phyloP scores from a whole-genome alignment of 2,888 invertebrate genomes.

The Thereva unica region DNA sequence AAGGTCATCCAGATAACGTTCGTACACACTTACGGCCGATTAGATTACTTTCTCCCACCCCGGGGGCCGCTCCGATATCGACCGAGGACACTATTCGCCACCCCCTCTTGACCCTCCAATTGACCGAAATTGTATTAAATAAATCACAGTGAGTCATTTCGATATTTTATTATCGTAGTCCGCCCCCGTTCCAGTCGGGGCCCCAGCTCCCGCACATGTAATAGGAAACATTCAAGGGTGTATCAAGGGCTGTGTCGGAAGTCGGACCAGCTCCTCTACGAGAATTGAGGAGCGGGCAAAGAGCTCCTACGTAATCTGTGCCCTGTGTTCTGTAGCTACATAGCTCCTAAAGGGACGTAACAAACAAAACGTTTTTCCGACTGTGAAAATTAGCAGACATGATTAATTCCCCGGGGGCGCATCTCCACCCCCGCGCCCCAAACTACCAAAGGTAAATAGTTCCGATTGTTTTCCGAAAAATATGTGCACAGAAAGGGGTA shows the following conservation, averaged over 20 bases:
- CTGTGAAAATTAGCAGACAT: constrained; percentile 14
- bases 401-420: constrained; percentile 14
- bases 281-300: too few relatives aligned
- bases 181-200: neutral
- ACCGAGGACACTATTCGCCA: constrained; percentile 6
- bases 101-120: constrained; percentile 25
- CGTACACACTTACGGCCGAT: constrained; percentile 20
- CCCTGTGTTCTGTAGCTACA: too few relatives aligned
- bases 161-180: constrained; percentile 16
- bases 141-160: constrained; percentile 25
- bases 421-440: neutral
- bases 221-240: too few relatives aligned
- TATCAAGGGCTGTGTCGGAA: too few relatives aligned
- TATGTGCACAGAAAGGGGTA: neutral
- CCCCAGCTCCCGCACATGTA: too few relatives aligned
- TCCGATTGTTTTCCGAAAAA: constrained; percentile 22
- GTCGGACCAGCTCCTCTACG: too few relatives aligned
- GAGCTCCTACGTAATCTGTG: too few relatives aligned
- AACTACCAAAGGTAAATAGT: constrained; percentile 7
- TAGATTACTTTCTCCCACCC: constrained; percentile 1
- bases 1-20: constrained; percentile 26
- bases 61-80: neutral
- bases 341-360: too few relatives aligned
- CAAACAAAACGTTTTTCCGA: neutral
- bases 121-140: constrained; percentile 26